Percentiles rank a stretch among this genome's conserved stretches.
Conservation (phyloP, 2,888 invertebrate genomes). For the Netelia inedita region DNA sequence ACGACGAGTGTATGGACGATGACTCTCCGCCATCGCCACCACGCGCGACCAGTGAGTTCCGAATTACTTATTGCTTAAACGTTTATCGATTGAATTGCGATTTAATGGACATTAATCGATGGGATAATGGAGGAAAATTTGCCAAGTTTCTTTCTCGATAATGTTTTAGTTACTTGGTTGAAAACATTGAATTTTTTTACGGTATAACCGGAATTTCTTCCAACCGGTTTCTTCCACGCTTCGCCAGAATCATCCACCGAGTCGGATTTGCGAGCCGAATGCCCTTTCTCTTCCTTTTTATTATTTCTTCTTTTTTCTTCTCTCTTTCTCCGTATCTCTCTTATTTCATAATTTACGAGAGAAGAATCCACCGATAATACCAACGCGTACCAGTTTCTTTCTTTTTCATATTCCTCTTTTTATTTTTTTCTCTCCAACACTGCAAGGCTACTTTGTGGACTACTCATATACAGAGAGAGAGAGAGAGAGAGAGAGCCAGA, state of each 20-base stretch:
- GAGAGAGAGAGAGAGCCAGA: slow-evolving; percentile 12
- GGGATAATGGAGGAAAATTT: background rate
- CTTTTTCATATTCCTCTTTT: background rate
- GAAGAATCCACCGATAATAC: slow-evolving; percentile 60
- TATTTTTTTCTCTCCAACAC: slow-evolving; percentile 6
- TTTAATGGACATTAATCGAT: background rate
- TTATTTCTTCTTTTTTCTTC: slow-evolving; percentile 1
- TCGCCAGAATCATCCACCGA: slow-evolving; percentile 51
- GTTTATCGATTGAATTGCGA: background rate
- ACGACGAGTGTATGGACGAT: slow-evolving; percentile 57
- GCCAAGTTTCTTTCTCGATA: background rate
- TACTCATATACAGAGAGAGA: background rate
- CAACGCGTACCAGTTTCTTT: slow-evolving; percentile 34
- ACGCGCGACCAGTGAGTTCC: slow-evolving; percentile 74
- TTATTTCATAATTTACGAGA: slow-evolving; percentile 59
- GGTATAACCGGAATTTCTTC: slow-evolving; percentile 35
- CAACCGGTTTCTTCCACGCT: slow-evolving; percentile 65
- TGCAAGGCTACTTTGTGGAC: background rate
- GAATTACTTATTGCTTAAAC: background rate
- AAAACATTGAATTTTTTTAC: background rate
- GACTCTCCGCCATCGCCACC: slow-evolving; percentile 66
- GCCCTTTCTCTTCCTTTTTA: slow-evolving; percentile 31
- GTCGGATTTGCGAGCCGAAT: slow-evolving; percentile 27
- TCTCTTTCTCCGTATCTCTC: slow-evolving; percentile 2
- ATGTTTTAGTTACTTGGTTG: slow-evolving; percentile 2